Evolutionary conservation across 1,140 invertebrate species (phyloP), one percentile per base, ranked within the genome.

Genomic region (Rhopalosiphum padi): DNA sequence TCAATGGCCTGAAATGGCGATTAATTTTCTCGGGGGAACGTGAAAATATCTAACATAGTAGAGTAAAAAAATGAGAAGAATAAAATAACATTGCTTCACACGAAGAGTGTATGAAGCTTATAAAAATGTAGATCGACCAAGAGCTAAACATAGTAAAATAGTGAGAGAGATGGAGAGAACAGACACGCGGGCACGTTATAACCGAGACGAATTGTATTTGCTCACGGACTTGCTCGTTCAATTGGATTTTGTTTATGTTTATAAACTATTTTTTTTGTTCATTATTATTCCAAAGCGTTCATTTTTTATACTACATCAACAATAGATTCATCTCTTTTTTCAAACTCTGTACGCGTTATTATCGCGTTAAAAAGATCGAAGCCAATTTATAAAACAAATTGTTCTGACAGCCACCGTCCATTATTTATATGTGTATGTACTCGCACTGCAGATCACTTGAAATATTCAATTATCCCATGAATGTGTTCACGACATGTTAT

Each of bases 241-340:
- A 93, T 93, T 93, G 91, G 82, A 93, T 93, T 93, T 93, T 93
- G 91, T 93, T 93, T 93, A 86, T 93, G 91, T 93, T 93, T 93
- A 93, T 93, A 93, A 23, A 93, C 53, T 68, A 60, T 90, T 90
- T 90, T 90, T 93, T 86, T 93, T 93, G 25, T 92, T 92, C 48
- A 85, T 92, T 85, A 92, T 92, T 92, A 86, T 93, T 93, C 82
- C 15, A 93, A 93, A 93, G 91, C 91, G 82, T 93, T 93, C 91
- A 93, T 93, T 93, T 93, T 93, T 93, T 93, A 85, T 86, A 93
- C 22, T 35, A 53, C 82, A 85, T 85, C 91, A 68, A 93, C 91
- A 93, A 93, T 93, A 93, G 91, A 93, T 68, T 85, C 91, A 41
- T 93, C 91, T 92, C 46, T 91, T 92, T 93, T 93, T 93, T 93